A percentile compares a stretch with the other conserved stretches of the same genome.
Conservation (phyloP, 2,888 invertebrate genomes). For the Bombylius major region DNA sequence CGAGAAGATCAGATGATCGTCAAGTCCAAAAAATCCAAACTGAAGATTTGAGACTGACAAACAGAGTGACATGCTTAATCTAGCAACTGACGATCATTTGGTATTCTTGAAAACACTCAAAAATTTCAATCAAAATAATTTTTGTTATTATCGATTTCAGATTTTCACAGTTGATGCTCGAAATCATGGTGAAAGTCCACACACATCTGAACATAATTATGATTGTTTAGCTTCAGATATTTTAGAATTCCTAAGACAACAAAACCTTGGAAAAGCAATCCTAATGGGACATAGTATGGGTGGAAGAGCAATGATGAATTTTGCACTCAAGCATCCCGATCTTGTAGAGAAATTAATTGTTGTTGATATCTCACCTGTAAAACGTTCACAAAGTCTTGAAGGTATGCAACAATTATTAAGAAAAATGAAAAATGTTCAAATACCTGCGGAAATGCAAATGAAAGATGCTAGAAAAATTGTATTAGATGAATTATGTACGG, state of each 20-base stretch:
- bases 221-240: constrained; percentile 66
- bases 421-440: constrained; percentile 48
- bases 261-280: constrained; percentile 49
- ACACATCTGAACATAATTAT: constrained; percentile 60
- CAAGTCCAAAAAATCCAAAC: too few relatives aligned
- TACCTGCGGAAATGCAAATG: constrained; percentile 50
- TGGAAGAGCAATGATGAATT: constrained; percentile 78
- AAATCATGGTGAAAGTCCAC: constrained; percentile 92
- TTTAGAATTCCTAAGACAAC: constrained; percentile 47
- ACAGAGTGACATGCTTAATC: too few relatives aligned
- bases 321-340: constrained; percentile 58
- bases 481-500: constrained; percentile 48
- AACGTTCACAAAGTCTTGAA: constrained; percentile 42
- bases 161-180: constrained; percentile 75
- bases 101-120: too few relatives aligned
- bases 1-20: too few relatives aligned
- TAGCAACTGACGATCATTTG: too few relatives aligned
- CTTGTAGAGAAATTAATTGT: constrained; percentile 54
- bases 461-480: constrained; percentile 55
- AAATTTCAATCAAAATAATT: too few relatives aligned
- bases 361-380: constrained; percentile 58
- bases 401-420: constrained; percentile 49
- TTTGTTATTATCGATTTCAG: constrained; percentile 16
- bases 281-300: constrained; percentile 93
- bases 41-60: too few relatives aligned